phyloP scores from a whole-genome alignment of 2,113 vertebrate species.

The Alosa alosa region DNA sequence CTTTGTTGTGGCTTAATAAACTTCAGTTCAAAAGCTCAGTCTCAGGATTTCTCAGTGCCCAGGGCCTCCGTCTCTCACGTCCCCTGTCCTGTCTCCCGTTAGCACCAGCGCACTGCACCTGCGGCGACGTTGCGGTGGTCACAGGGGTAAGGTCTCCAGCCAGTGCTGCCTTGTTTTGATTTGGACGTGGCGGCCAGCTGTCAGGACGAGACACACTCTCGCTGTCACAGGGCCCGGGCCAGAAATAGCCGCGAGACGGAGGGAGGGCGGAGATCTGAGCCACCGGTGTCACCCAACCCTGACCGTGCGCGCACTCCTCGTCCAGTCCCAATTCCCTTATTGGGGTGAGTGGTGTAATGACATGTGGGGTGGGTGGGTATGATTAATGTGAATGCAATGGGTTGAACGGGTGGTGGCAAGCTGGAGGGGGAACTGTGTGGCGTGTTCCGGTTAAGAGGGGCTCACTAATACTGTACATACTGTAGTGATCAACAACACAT shows the following conservation, averaged over 20 bases:
- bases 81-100: background rate
- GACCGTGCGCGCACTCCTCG: background rate
- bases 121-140: background rate
- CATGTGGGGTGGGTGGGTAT: background rate
- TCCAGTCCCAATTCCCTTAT: background rate
- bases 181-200: constrained; percentile 44
- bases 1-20: background rate
- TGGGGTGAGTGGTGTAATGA: background rate
- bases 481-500: background rate
- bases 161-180: constrained; percentile 48
- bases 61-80: background rate
- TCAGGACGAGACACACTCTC: constrained; percentile 31
- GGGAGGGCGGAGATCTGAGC: constrained; percentile 44
- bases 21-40: background rate
- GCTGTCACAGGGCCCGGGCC: constrained; percentile 28
- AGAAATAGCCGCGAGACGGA: constrained; percentile 43
- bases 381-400: background rate
- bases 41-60: background rate
- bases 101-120: background rate
- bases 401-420: background rate
- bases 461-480: background rate
- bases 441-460: background rate
- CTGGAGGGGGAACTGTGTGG: background rate
- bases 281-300: constrained; percentile 42
- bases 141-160: constrained; percentile 24